Evolutionary conservation across 2,888 invertebrate species (phyloP), one percentile per base, ranked within the genome.

Genomic region (Steinernema hermaphroditum): DNA sequence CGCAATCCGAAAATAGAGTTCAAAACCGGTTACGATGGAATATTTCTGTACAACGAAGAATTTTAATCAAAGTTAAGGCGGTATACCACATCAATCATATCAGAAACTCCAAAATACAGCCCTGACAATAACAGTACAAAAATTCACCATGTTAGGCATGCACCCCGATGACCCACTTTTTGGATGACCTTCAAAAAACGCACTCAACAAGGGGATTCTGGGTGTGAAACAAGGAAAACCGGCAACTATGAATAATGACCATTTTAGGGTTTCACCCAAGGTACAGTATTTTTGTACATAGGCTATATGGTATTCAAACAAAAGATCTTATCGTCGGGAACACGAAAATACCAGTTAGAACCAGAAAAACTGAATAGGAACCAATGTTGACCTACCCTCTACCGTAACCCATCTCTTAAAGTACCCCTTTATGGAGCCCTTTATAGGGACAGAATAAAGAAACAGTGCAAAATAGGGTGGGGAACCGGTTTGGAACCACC

Each of bases 401-500:
- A 46, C 46, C 46, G 46, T 46, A 46, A 46, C 46, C 46, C 8
- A 41, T 41, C 46, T 46, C 46, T 46, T 46, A 16, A 6, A 46
- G 16, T 6, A 19, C 4, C 6, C 46, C 46, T 16, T 46, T 46
- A 19, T 4, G 12, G 37, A 12, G 12, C 37, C 37, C 37, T 37
- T 37, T 37, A 4, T 12, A 8, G 37, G 37, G 4, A 8, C 37
- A 4, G 4, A 37, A 37, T 4, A 12, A 37, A 8, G 37, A 37
- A 37, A 37, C 37, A 37, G 37, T 12, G 37, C 4, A 37, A 12
- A 8, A 37, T 4, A 37, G 37, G 12, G 6, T 12, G 6, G 24
- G 46, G n/a, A 50, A 50, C 50, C 50, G 50, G 50, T 50, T 50
- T 37, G 12, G 37, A 37, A 37, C 37, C 37, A 37, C 37, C 37